Conservation (phyloP, 1,140 invertebrate species). For the Campoletis sonorensis region DNA sequence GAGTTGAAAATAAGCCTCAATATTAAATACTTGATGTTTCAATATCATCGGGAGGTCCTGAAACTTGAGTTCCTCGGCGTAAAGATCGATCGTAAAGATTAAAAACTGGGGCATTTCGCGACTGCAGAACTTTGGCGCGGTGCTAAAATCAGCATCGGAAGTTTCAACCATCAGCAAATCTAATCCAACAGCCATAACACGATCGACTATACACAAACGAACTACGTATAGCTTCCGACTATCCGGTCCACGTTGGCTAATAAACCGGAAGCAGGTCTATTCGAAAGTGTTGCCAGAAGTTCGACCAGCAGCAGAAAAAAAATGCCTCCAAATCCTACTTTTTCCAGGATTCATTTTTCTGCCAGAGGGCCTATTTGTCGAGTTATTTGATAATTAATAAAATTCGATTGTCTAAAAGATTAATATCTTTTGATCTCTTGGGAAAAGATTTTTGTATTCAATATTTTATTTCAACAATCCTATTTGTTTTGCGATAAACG, state of each 20-base stretch:
- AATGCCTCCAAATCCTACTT: background rate
- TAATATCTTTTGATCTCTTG: too few relatives aligned
- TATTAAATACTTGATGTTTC: background rate
- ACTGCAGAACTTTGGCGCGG: background rate
- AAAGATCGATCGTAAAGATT: conserved; percentile 15
- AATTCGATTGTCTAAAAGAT: too few relatives aligned
- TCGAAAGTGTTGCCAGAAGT: background rate
- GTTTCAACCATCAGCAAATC: conserved; percentile 3
- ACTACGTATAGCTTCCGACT: background rate
- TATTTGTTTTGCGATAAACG: too few relatives aligned
- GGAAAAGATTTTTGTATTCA: too few relatives aligned
- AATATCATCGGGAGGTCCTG: background rate
- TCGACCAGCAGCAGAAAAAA: background rate
- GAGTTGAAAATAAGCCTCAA: background rate
- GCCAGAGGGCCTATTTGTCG: background rate
- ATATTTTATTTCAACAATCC: too few relatives aligned
- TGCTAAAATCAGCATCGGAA: conserved; percentile 14
- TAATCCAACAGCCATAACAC: conserved; percentile 20
- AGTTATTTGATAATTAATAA: too few relatives aligned
- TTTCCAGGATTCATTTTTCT: too few relatives aligned
- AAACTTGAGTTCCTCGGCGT: background rate
- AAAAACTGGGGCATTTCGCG: background rate
- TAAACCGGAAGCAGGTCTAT: conserved; percentile 37
- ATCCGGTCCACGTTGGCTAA: conserved; percentile 28
- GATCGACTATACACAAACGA: background rate